Evolutionary conservation across 2,113 vertebrate genomes (phyloP), one percentile per base, ranked within the genome.

Genomic region (Panurus biarmicus): DNA sequence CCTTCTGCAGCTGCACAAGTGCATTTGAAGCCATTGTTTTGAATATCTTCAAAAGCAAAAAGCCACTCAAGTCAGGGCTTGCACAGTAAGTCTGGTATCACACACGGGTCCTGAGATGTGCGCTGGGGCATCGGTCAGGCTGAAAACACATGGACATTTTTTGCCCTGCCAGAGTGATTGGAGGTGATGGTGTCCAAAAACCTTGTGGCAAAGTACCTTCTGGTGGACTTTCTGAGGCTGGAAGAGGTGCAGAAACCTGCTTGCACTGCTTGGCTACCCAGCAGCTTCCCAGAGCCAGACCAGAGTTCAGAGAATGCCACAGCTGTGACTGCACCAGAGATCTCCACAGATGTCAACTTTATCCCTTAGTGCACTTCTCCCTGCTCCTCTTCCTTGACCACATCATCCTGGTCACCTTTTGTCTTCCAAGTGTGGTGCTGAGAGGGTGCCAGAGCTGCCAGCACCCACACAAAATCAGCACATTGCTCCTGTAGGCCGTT

Each of bases 91-190:
- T 33, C 65, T 58, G 35, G 18, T 50, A n/a, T 53, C 76, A 23
- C 31, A 48, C 9, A 66, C 7, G 28, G 13, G 42, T 74, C n/a
- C 60, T 61, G 45, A 61, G 33, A 51, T 56, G 42, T 25, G 23
- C 56, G 33, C 11, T 35, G 7, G 9, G 18, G 7, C 0, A 1
- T 60, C 51, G 64, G 29, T 24, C n/a, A 56, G 57, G 33, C 35
- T 38, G 9, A 51, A n/a, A 60, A 42, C n/a, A 29, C 0, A 0
- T n/a, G n/a, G 26, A 11, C 14, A 14, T 7, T 69, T 14, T 17
- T 16, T 51, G 12, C 16, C 21, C 10, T 67, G 14, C 19, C 45
- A 65, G 42, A 65, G 81, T 28, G 45, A 10, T 19, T 65, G 50
- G 58, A 73, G 40, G 36, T 69, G 22, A 7, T 74, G 21, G 5